Base-by-base conservation (phyloP, 2,888 invertebrate genomes). In the Leucophora obtusa region DNA sequence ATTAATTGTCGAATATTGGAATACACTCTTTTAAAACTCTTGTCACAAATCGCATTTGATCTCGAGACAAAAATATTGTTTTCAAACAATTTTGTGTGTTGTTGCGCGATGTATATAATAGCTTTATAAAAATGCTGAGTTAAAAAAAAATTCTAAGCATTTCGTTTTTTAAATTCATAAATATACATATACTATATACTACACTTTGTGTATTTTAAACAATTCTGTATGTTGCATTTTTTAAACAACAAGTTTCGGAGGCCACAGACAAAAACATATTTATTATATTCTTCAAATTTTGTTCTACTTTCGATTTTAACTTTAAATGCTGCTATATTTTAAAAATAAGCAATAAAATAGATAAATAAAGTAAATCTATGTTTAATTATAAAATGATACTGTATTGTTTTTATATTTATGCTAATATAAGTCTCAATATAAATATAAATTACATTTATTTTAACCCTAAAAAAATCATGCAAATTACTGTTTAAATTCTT, bases 361-460 rank as follows among this genome's bases (percentile, higher is more conserved):
- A 38, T 38, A 38, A n/a, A 47, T 47, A 47, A 47, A 14, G n/a
- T 47, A 38, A 38, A 47, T 47, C 6, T 47, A 47, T 47, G 43
- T 47, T 43, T 47, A n/a, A n/a, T 2, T n/a, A 47, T 47, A 47
- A 10, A 9, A 47, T n/a, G 6, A 11, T 3, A 38, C 2, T 38
- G 38, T 38, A 47, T 63, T 54, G 56, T 66, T 66, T 66, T 66
- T 14, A 24, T 38, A 54, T 21, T 17, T 28, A 1, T 62, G 38
- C 35, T 65, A 65, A 65, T 65, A 65, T 38, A 33, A 18, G 54
- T 53, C 9, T 65, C 18, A 65, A 53, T 38, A 65, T 33, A 66
- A 35, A 65, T 54, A 54, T 14, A 5, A 47, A 47, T 47, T n/a
- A n/a, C 43, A 47, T 47, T 47, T 47, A 47, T 47, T 2, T 47